Evolutionary conservation across 2,797 vertebrate genomes (phyloP).

Genomic region (Arremon aurantiirostris): DNA sequence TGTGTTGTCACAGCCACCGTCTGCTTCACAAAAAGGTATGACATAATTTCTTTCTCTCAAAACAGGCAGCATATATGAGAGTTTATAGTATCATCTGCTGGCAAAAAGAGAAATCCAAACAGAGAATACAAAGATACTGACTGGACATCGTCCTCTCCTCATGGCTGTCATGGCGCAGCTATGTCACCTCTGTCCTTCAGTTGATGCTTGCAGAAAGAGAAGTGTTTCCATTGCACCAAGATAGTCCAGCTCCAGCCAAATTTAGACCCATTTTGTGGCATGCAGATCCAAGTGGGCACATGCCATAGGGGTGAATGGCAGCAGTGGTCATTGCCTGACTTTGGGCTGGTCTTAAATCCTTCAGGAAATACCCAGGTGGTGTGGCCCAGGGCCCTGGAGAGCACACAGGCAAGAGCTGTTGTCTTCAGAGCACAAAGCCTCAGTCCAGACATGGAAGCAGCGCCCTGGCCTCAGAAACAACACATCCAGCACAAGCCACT

Average conservation of each 20-base stretch:
- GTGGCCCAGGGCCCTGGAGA: neutral
- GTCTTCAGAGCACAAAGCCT: neutral
- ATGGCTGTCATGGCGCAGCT: neutral
- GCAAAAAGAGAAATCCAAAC: neutral
- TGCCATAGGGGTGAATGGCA: neutral
- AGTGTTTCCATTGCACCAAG: neutral
- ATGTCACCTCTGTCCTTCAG: neutral
- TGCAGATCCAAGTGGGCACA: neutral
- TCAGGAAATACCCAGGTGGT: fast-evolving
- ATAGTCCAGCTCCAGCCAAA: neutral
- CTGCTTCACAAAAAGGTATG: neutral
- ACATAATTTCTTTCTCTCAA: neutral
- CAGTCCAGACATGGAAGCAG: neutral
- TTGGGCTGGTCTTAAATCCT: neutral
- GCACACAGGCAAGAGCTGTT: neutral
- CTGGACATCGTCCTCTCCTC: neutral
- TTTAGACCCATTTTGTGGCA: neutral
- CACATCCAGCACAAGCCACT: neutral
- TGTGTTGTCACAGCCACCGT: neutral
- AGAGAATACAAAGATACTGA: neutral
- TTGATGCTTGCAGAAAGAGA: neutral
- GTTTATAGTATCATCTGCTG: neutral
- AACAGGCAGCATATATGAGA: neutral
- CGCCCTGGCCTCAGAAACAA: fast-evolving
- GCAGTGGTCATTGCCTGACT: neutral